These are phyloP conservation scores for Neopipo cinnamomea DNA, from an alignment of 2,113 vertebrate genomes.

Conservation along the genomic window DNA sequence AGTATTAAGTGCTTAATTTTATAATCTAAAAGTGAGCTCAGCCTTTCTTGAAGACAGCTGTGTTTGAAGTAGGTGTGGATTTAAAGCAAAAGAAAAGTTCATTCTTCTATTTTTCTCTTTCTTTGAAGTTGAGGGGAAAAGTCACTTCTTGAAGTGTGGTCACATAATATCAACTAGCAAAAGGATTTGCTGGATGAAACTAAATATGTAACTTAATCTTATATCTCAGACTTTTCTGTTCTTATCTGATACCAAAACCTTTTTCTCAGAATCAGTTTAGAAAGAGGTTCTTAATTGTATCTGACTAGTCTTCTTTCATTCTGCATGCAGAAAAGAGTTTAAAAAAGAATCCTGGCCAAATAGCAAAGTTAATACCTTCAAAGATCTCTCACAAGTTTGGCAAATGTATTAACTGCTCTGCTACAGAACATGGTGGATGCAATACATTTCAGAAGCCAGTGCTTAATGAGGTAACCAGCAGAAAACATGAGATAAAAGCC, in stretches of 20 bases:
- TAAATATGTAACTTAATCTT: neutral
- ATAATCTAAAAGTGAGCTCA: neutral
- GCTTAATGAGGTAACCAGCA: neutral
- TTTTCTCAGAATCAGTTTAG: neutral
- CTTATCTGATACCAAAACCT: neutral
- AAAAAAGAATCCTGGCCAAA: neutral
- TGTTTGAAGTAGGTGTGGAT: neutral
- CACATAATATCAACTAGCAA: neutral
- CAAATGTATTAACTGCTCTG: neutral
- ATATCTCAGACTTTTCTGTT: neutral
- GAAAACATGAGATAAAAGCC: neutral
- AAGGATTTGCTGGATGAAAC: neutral
- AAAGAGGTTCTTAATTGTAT: neutral
- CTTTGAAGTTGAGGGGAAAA: neutral
- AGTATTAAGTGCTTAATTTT: neutral
- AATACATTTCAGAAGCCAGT: neutral
- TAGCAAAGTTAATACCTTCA: neutral
- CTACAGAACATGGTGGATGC: neutral
- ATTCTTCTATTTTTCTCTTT: neutral
- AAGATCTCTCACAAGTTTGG: neutral
- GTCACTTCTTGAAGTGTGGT: neutral
- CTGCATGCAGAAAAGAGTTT: neutral
- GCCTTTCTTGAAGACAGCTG: neutral
- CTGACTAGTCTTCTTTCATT: neutral
- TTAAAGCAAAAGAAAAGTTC: neutral